Evolutionary conservation across 2,888 invertebrate species (phyloP).

Genomic region (Drosophila neotestacea): DNA sequence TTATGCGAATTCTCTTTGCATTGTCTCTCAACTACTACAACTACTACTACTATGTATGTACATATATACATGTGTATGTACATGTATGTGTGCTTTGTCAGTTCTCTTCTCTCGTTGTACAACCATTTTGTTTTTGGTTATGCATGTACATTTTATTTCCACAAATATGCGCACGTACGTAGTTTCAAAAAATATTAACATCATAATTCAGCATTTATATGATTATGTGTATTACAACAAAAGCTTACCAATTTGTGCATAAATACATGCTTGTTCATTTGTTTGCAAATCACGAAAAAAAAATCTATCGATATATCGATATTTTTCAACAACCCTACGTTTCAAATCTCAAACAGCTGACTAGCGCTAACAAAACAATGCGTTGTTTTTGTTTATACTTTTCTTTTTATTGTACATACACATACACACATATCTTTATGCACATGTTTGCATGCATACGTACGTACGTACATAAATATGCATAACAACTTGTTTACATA

Average conservation of each 20-base stretch:
- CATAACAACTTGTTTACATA: slow-evolving; percentile 53
- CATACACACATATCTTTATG: slow-evolving; percentile 9
- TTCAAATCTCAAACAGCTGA: slow-evolving; percentile 46
- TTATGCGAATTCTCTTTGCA: slow-evolving; percentile 50
- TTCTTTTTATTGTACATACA: slow-evolving; percentile 6
- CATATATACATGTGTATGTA: slow-evolving; percentile 9
- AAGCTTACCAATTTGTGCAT: neutral
- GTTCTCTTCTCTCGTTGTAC: slow-evolving; percentile 39
- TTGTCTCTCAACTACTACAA: slow-evolving; percentile 48
- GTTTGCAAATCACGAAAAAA: neutral
- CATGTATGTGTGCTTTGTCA: slow-evolving; percentile 44
- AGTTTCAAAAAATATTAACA: slow-evolving; percentile 14
- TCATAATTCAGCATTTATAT: slow-evolving; percentile 1
- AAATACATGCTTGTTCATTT: slow-evolving; percentile 13
- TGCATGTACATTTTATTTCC: slow-evolving; percentile 28
- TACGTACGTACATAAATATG: slow-evolving; percentile 38
- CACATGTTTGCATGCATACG: slow-evolving; percentile 11
- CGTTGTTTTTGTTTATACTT: slow-evolving; percentile 45
- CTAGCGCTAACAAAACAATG: slow-evolving; percentile 23
- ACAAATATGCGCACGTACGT: slow-evolving; percentile 23
- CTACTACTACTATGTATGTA: slow-evolving; percentile 20
- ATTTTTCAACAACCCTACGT: too few species aligned
- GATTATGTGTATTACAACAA: neutral
- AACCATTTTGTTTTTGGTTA: slow-evolving; percentile 43
- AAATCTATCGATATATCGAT: too few species aligned